Evolutionary conservation across 2,797 vertebrate species (phyloP).

Genomic region (Sebastolobus alascanus): DNA sequence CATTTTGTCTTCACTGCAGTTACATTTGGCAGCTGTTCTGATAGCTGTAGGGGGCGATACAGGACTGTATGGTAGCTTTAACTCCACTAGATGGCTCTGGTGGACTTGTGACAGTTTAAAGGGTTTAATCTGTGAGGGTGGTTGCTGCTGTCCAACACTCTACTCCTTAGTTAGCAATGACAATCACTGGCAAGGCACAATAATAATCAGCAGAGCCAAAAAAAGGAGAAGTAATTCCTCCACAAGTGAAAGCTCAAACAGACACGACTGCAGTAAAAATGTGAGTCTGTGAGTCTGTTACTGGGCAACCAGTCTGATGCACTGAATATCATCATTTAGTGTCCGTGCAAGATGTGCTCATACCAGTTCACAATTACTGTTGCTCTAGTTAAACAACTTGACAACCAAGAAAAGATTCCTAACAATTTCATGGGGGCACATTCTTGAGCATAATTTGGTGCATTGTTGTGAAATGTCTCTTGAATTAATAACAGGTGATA

Average conservation of each 20-base stretch:
- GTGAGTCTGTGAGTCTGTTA: constrained; percentile 14
- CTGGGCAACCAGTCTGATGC: constrained; percentile 1
- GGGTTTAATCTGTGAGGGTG: constrained; percentile 10
- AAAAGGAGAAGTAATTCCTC: constrained; percentile 46
- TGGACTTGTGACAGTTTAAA: neutral
- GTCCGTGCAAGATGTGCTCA: constrained; percentile 16
- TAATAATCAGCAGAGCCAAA: constrained; percentile 43
- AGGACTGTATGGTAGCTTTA: constrained; percentile 23
- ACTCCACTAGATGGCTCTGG: constrained; percentile 76
- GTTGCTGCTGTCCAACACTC: constrained; percentile 2
- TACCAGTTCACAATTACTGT: constrained; percentile 13
- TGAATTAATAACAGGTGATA: constrained; percentile 43
- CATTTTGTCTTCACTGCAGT: constrained; percentile 7
- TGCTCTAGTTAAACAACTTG: constrained; percentile 38
- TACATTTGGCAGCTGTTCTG: constrained; percentile 26
- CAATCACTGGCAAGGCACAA: neutral
- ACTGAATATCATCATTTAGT: constrained; percentile 35
- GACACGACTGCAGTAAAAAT: constrained; percentile 21
- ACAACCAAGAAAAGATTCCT: constrained; percentile 30
- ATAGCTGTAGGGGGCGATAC: constrained; percentile 40
- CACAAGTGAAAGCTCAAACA: constrained; percentile 22
- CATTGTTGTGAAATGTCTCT: constrained; percentile 16
- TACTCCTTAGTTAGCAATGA: neutral
- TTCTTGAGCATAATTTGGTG: constrained; percentile 20
- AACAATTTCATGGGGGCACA: constrained; percentile 36